Evolutionary conservation across 2,113 vertebrate genomes (phyloP).

Genomic region (Psittacara wagleri): DNA sequence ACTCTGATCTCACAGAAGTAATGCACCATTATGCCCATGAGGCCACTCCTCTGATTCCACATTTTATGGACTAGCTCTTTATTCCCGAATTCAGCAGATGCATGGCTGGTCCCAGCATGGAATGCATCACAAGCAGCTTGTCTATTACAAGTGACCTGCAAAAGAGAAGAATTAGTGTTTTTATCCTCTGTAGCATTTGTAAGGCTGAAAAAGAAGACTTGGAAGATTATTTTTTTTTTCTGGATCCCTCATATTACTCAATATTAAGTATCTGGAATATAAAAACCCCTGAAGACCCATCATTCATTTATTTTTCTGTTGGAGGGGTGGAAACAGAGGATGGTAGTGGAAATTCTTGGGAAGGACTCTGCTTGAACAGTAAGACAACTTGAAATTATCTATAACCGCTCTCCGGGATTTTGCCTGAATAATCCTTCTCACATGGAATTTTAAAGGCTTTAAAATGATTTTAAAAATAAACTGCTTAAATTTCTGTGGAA

Average conservation of each 20-base stretch:
- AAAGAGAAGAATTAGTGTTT: constrained; percentile 44
- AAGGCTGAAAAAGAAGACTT: neutral
- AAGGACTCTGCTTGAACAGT: neutral
- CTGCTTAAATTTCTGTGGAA: neutral
- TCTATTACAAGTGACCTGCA: constrained; percentile 52
- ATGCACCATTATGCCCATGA: constrained; percentile 53
- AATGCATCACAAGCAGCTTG: constrained; percentile 66
- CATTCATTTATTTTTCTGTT: neutral
- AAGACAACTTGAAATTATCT: neutral
- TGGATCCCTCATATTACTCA: neutral
- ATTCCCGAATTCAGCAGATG: constrained; percentile 56
- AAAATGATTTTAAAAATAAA: neutral
- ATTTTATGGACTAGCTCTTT: constrained; percentile 61
- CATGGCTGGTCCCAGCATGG: constrained; percentile 59
- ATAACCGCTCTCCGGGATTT: neutral
- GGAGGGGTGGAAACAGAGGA: neutral
- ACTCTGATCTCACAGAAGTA: constrained; percentile 53
- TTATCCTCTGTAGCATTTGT: constrained; percentile 47
- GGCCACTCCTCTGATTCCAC: constrained; percentile 54
- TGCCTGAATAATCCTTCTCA: neutral
- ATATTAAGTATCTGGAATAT: neutral
- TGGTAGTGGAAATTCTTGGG: neutral
- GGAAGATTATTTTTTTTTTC: neutral
- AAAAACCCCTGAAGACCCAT: neutral
- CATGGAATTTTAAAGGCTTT: neutral